phyloP scores from a whole-genome alignment of 1,140 invertebrate genomes.

The Ooceraea biroi region DNA sequence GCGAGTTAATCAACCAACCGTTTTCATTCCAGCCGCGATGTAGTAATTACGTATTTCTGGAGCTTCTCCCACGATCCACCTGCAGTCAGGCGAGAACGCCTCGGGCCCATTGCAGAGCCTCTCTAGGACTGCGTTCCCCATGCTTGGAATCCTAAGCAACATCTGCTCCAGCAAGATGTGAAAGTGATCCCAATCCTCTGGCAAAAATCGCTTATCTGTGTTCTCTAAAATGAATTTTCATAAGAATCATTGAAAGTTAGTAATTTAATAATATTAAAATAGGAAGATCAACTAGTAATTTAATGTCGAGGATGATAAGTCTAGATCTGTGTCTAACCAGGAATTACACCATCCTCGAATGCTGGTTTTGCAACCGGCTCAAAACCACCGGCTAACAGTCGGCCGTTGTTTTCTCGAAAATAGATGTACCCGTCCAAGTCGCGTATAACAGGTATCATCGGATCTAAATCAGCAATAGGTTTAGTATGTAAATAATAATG shows the following conservation, averaged over 20 bases:
- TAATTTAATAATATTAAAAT: background rate
- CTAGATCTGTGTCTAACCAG: constrained; percentile 83
- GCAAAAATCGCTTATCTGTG: constrained; percentile 88
- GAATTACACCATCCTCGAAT: constrained; percentile 92
- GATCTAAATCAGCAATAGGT: constrained; percentile 90
- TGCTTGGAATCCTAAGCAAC: constrained; percentile 92
- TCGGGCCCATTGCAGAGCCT: constrained; percentile 95
- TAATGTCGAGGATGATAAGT: background rate
- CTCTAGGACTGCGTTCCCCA: constrained; percentile 91
- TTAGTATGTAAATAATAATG: constrained; percentile 97
- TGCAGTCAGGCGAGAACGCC: constrained; percentile 97
- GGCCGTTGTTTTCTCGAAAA: constrained; percentile 93
- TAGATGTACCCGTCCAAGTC: constrained; percentile 97
- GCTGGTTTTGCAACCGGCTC: constrained; percentile 95
- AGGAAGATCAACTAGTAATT: background rate
- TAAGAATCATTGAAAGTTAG: constrained; percentile 61
- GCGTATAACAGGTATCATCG: constrained; percentile 93
- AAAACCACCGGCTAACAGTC: constrained; percentile 94
- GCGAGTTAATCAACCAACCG: constrained; percentile 85
- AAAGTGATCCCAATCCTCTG: constrained; percentile 98
- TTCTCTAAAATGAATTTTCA: constrained; percentile 78
- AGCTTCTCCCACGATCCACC: constrained; percentile 96
- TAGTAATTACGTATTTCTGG: constrained; percentile 98
- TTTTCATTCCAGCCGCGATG: constrained; percentile 98
- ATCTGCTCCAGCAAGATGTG: constrained; percentile 95